Conservation (phyloP, 2,113 vertebrate genomes). For the Synchiropus splendidus region DNA sequence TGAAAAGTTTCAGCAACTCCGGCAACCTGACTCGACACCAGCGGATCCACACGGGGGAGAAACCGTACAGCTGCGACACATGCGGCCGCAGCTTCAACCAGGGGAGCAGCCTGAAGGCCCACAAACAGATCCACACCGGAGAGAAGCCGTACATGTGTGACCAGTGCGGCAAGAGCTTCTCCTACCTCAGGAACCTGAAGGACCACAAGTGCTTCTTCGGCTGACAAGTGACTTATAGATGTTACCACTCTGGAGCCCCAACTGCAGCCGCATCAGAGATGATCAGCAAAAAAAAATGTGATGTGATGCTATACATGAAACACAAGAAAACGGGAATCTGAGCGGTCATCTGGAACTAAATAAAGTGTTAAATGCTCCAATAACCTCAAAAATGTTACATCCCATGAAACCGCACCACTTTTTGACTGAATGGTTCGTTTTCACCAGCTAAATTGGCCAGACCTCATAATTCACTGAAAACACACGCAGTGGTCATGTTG, state of each 20-base stretch:
- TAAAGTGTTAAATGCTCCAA: too few species aligned
- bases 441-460: too few species aligned
- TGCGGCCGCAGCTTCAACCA: conserved; percentile 67
- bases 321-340: too few species aligned
- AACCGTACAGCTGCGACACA: conserved; percentile 57
- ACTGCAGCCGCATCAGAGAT: too few species aligned
- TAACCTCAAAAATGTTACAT: too few species aligned
- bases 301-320: too few species aligned
- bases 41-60: conserved; percentile 66
- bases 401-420: too few species aligned
- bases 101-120: conserved; percentile 67
- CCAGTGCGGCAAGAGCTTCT: conserved; percentile 68
- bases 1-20: conserved; percentile 70
- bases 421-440: too few species aligned
- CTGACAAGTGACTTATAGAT: conserved; percentile 9
- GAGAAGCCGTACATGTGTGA: conserved; percentile 69
- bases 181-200: conserved; percentile 63
- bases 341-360: background rate
- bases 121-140: conserved; percentile 63
- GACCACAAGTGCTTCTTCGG: conserved; percentile 59
- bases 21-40: conserved; percentile 74
- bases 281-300: too few species aligned
- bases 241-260: too few species aligned
- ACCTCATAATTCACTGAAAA: too few species aligned
- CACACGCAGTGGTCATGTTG: too few species aligned